These are phyloP conservation scores for Trichogramma evanescens DNA, from an alignment of 2,888 invertebrate genomes.

Conservation along the genomic window DNA sequence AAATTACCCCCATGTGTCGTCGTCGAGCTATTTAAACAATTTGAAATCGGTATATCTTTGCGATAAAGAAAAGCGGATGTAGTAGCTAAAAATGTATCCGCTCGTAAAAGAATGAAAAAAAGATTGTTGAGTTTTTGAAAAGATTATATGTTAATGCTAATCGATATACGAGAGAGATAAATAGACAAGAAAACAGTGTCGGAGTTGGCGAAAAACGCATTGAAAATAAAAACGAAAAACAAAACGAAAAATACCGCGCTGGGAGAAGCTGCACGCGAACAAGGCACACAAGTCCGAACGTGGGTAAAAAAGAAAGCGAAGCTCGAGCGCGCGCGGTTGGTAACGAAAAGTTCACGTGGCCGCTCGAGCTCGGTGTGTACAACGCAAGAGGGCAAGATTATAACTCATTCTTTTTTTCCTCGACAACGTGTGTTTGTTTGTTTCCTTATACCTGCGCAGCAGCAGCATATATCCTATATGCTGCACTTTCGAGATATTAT, in stretches of 20 bases:
- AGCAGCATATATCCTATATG: constrained; percentile 30
- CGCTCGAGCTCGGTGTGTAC: constrained; percentile 7
- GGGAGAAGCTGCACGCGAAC: neutral
- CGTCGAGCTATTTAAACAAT: too few species aligned
- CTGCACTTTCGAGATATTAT: constrained; percentile 32
- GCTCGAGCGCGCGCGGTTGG: neutral
- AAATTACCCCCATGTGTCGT: too few species aligned
- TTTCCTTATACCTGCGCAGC: constrained; percentile 22
- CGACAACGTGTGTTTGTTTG: constrained; percentile 8
- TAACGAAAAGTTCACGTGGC: neutral
- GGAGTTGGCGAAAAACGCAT: neutral
- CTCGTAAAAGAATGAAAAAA: too few species aligned
- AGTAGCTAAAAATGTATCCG: too few species aligned
- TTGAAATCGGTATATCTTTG: too few species aligned
- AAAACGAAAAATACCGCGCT: too few species aligned
- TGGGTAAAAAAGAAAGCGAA: constrained; percentile 1
- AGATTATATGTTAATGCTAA: too few species aligned
- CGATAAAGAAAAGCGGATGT: too few species aligned
- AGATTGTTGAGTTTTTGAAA: too few species aligned
- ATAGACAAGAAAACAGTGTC: neutral
- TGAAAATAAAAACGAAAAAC: constrained; percentile 8
- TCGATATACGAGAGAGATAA: neutral
- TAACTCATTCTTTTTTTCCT: neutral
- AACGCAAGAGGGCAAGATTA: neutral
- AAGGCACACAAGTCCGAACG: neutral